Evolutionary conservation across 2,888 invertebrate species (phyloP), one percentile per base, ranked within the genome.

Genomic region (Teleogryllus oceanicus): DNA sequence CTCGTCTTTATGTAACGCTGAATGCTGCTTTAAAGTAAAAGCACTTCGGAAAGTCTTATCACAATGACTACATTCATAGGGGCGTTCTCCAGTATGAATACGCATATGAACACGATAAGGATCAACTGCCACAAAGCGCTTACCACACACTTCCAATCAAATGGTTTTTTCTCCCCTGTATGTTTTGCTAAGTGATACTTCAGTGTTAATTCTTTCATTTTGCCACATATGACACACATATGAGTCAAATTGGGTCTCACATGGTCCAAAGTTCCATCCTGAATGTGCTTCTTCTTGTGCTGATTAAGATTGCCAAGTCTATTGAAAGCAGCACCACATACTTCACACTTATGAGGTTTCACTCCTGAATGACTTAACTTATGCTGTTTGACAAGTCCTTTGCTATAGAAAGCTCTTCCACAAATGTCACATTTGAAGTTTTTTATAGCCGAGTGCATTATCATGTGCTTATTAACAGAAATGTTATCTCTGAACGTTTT

Each of bases 101-200:
- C 81, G 77, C 82, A 82, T 81, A 74, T 82, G 82, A n/a, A 82
- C 80, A 20, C 81, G 82, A 21, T 80, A 82, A 2, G 82, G 81
- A 37, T 79, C 82, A 2, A 82, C 78, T n/a, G 82, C 79, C 51
- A 76, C 78, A 79, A 83, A 83, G 24, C 81, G 79, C 75, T 82
- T 83, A 1, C 80, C 81, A 78, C 83, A 81, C 50, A 79, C 78
- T 21, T 80, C 81, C 82, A 82, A 78, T 81, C 82, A 80, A 82
- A 82, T 49, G 82, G 83, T 37, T 81, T 81, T 79, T 82, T 82
- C 76, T 83, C 83, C 13, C 83, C 82, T 18, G 81, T 82, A 78
- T 81, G 81, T 78, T 81, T 81, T 62, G 82, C 82, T 76, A 82
- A 76, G 74, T 83, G 82, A 77, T 82, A 82, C 50, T 82, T 81